These are phyloP conservation scores for Elgaria multicarinata DNA, from an alignment of 2,113 vertebrate genomes.

Conservation along the genomic window DNA sequence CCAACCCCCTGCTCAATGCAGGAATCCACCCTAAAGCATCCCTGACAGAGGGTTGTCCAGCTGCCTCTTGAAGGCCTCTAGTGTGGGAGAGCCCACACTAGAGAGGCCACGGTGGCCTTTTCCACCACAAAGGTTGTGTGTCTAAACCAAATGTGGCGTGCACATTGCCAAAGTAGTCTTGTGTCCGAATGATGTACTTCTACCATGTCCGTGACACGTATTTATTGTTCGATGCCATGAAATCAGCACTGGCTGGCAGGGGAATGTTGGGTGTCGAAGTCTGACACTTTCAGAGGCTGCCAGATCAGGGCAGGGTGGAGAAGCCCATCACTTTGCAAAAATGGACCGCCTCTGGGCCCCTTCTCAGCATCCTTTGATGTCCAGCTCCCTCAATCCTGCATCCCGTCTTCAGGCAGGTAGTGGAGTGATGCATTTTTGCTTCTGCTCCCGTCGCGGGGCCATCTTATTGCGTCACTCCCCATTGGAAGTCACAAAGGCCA, in stretches of 20 bases:
- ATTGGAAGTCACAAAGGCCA: neutral
- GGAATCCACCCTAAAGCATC: too few relatives aligned
- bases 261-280: neutral
- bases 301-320: too few relatives aligned
- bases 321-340: neutral
- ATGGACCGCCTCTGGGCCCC: neutral
- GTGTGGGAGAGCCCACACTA: too few relatives aligned
- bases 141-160: too few relatives aligned
- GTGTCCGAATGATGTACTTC: neutral
- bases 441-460: neutral
- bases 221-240: neutral
- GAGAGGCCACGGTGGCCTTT: too few relatives aligned
- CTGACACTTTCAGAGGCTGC: neutral
- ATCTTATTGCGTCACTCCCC: neutral
- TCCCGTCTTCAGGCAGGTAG: neutral
- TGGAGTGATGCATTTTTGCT: rapidly evolving
- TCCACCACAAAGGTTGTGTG: too few relatives aligned
- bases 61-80: too few relatives aligned
- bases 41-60: too few relatives aligned
- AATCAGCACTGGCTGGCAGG: neutral
- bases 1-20: too few relatives aligned
- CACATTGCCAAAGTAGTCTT: too few relatives aligned
- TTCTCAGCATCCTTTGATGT: neutral
- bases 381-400: neutral
- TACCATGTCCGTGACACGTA: neutral